These are phyloP conservation scores for Tadarida brasiliensis DNA, from an alignment of 2,797 vertebrate species.

Conservation along the genomic window DNA sequence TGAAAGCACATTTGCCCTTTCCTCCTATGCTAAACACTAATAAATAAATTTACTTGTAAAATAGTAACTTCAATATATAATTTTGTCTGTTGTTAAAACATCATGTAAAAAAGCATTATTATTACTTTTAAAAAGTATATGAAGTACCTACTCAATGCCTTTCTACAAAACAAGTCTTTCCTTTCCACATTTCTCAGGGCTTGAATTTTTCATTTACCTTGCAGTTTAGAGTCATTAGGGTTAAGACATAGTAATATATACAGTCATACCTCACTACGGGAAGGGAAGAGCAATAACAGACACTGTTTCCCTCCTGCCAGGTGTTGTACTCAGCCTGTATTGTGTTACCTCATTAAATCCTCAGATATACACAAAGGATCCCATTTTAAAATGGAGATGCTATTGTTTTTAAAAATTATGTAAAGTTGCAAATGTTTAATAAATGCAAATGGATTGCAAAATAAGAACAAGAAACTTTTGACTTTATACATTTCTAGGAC, in stretches of 20 bases:
- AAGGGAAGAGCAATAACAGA: background rate
- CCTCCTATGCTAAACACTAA: background rate
- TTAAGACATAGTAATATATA: background rate
- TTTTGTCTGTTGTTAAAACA: background rate
- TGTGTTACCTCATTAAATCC: background rate
- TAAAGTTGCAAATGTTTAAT: background rate
- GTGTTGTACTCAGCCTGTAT: background rate
- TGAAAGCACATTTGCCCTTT: background rate
- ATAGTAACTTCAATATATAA: background rate
- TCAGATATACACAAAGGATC: background rate
- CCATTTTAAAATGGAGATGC: background rate
- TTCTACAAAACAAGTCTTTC: background rate
- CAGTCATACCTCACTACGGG: background rate
- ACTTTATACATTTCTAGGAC: background rate
- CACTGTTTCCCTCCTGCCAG: background rate
- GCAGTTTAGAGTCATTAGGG: background rate
- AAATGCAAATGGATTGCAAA: background rate
- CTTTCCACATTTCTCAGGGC: background rate
- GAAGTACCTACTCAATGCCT: background rate
- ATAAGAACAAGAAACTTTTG: background rate
- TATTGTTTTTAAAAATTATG: background rate
- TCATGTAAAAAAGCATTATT: background rate
- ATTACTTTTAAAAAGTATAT: background rate
- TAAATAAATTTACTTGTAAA: conserved; percentile 10
- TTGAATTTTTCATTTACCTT: background rate